Base-by-base conservation (phyloP, 2,888 invertebrate species). In the Nymphalis urticae region DNA sequence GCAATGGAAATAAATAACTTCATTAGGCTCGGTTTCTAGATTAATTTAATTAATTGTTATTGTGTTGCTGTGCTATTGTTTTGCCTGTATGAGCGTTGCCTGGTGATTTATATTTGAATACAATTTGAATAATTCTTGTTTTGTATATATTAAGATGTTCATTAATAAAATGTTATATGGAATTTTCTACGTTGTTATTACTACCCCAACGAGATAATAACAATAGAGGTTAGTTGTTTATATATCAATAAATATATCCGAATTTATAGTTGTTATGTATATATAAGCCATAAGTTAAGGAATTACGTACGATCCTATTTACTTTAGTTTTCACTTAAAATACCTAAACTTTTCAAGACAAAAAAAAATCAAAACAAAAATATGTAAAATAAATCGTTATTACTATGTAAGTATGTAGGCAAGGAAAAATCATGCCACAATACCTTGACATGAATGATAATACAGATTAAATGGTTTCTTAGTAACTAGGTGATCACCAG, bases 1-100 rank as follows among this genome's bases (percentile, higher is more conserved):
- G 76, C 75, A 74, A 74, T 70, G 70, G 66, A 64, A 74, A 73
- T 70, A 59, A 75, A 75, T 68, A 54, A 71, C 72, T 73, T 72
- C 71, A 73, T 70, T 74, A 62, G 62, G 64, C 67, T 51, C 54
- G 32, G 63, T 70, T 72, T 67, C 68, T 63, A 66, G 72, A 69
- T 64, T 74, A 68, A 74, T 74, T 42, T 71, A 64, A 70, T 63
- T 62, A 63, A 64, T 42, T 42, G 36, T 58, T 19, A 19, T 69
- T 50, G 21, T 48, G 16, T 27, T 42, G 42, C 13, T 13, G n/a
- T 21, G 51, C 54, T n/a, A 19, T 62, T 51, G 36, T 51, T 51
- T 51, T 62, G 36, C 58, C 19, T 42, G 36, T 21, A 32, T 17
- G 58, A 58, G 10, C 32, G 42, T 58, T 58, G 32, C 17, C n/a